Base-by-base conservation (phyloP, 2,888 invertebrate species). In the Abrostola tripartita region DNA sequence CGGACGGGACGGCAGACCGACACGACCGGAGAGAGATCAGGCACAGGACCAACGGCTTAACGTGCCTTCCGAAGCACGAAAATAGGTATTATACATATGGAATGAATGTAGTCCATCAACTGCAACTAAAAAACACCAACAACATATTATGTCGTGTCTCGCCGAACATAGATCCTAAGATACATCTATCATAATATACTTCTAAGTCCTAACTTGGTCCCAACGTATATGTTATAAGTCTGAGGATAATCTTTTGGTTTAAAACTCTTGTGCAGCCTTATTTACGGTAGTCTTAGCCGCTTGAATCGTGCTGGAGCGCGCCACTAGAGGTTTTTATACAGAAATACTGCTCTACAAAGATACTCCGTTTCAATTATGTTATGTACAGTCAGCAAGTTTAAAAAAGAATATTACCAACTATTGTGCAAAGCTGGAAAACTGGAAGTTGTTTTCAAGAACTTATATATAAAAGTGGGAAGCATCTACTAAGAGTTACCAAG, bases 201-300 rank as follows among this genome's bases (percentile, higher is more conserved):
- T 51, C 50, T 41, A 60, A 49, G 35, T 51, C 52, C 37, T 61
- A 24, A 24, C 24, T 2, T 24, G 24, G 24, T 24, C 24, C 24
- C 57, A 44, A 59, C 68, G 67, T 74, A 47, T 47, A 37, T 61
- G 68, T 77, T 76, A 76, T 79, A 81, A 74, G 74, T 81, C 75
- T 73, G 62, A 65, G 78, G 79, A 85, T 85, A 83, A 85, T 84
- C 81, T 77, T 56, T 65, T 65, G 61, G 74, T 76, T 74, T 73
- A 65, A 75, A 81, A 82, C 76, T 75, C 63, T 71, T 76, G 79
- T 74, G 77, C 77, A 79, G 61, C 58, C 72, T 84, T 85, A 86
- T 84, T 87, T 82, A 84, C 80, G 72, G 76, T 75, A 75, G 80
- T 79, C 76, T 84, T 79, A 77, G 78, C 76, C 63, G 69, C 76